Conservation (phyloP, 2,797 vertebrate genomes). For the Acanthopagrus latus region DNA sequence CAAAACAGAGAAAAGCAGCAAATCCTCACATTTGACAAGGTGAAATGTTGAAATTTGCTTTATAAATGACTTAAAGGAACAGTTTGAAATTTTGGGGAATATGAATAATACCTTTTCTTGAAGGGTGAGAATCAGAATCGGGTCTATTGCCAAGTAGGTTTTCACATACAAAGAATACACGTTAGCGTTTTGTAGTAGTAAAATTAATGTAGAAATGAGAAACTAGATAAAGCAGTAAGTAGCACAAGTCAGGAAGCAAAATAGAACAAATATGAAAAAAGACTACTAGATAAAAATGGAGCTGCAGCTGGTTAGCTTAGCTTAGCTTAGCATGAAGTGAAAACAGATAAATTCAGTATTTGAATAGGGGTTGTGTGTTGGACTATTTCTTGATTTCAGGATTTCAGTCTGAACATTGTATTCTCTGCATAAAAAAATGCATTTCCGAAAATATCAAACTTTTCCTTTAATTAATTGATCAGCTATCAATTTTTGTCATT, state of each 20-base stretch:
- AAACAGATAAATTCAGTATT: not conserved
- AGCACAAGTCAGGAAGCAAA: not conserved
- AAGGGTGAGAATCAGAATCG: not conserved
- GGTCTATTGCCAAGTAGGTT: not conserved
- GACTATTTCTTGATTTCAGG: not conserved
- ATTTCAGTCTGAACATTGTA: not conserved
- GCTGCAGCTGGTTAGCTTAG: not conserved
- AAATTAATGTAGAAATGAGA: not conserved
- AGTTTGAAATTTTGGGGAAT: conserved; percentile 5
- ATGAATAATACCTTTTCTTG: conserved; percentile 1
- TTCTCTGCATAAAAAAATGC: not conserved
- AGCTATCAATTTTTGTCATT: not conserved
- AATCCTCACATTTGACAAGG: conserved; percentile 1
- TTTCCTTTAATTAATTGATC: not conserved
- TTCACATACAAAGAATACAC: not conserved
- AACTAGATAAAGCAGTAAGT: not conserved
- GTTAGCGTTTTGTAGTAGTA: not conserved
- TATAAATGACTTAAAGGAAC: conserved; percentile 9
- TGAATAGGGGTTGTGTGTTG: not conserved
- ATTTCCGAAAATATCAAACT: not conserved
- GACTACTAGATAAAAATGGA: not conserved
- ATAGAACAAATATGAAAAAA: not conserved
- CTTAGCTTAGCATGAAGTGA: conserved; percentile 23
- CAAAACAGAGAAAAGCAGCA: not conserved
- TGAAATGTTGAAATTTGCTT: not conserved